Percentiles rank a stretch among this genome's conserved stretches.
phyloP scores from a whole-genome alignment of 2,797 vertebrate genomes.

The Poecilia velifera region DNA sequence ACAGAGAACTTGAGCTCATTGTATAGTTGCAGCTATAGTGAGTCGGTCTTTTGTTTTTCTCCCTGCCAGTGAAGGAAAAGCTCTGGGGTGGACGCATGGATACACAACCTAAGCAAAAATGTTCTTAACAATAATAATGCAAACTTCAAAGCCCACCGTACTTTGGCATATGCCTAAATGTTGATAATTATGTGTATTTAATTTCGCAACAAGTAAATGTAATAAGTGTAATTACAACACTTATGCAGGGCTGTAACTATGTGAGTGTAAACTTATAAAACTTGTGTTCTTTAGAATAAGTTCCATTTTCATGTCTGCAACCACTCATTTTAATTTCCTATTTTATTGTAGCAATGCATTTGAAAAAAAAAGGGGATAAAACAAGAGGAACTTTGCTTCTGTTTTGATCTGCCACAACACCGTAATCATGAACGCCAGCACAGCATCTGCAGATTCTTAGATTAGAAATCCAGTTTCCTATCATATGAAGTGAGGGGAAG shows the following conservation, averaged over 20 bases:
- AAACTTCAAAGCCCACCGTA: background rate
- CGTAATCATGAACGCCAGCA: background rate
- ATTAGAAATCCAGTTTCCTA: background rate
- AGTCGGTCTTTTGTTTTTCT: conserved; percentile 26
- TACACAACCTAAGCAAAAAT: conserved; percentile 8
- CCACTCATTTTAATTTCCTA: background rate
- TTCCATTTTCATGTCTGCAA: background rate
- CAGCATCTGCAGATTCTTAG: background rate
- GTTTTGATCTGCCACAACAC: background rate
- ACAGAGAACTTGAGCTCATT: conserved; percentile 17
- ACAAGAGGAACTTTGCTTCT: background rate
- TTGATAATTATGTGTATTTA: background rate
- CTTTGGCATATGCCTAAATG: background rate
- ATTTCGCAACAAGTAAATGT: background rate
- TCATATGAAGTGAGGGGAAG: background rate
- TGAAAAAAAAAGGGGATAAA: background rate
- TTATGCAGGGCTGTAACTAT: background rate
- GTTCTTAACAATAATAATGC: conserved; percentile 1
- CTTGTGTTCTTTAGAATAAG: background rate
- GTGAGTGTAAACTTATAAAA: background rate
- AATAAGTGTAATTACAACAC: background rate
- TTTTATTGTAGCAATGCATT: background rate
- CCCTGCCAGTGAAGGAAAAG: background rate
- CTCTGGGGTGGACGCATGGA: background rate
- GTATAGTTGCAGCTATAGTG: background rate